These are phyloP conservation scores for Pollenia amentaria DNA, from an alignment of 2,888 invertebrate genomes.

Conservation along the genomic window DNA sequence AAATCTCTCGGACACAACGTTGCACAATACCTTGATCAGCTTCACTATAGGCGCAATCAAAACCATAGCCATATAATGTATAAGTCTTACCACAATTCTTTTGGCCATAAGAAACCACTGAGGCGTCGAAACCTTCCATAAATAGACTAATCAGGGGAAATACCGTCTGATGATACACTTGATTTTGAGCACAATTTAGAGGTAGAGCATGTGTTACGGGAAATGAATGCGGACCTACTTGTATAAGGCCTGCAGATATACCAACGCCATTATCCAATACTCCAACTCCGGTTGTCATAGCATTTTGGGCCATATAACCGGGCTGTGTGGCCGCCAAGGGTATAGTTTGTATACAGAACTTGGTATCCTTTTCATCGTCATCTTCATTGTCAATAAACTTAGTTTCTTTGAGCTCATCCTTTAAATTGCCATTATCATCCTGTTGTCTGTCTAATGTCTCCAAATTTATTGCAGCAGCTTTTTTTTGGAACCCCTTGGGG, in stretches of 20 bases:
- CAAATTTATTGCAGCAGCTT: conserved; percentile 27
- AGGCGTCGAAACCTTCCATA: conserved; percentile 91
- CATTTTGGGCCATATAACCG: conserved; percentile 79
- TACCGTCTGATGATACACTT: conserved; percentile 88
- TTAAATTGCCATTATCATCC: conserved; percentile 75
- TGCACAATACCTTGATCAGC: conserved; percentile 89
- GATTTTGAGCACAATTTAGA: conserved; percentile 87
- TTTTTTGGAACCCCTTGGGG: conserved; percentile 85
- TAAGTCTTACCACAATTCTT: conserved; percentile 89
- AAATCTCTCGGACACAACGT: conserved; percentile 89
- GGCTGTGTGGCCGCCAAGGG: conserved; percentile 78
- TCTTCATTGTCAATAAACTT: conserved; percentile 40
- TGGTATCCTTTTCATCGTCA: conserved; percentile 63
- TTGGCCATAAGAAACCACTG: conserved; percentile 89
- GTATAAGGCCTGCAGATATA: conserved; percentile 82
- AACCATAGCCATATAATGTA: conserved; percentile 89
- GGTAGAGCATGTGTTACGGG: conserved; percentile 86
- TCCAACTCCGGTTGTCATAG: conserved; percentile 72
- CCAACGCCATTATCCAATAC: conserved; percentile 76
- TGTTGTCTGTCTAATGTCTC: conserved; percentile 3
- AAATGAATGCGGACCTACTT: conserved; percentile 84
- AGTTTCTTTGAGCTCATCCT: background rate
- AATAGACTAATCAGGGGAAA: conserved; percentile 88
- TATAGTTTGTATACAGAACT: conserved; percentile 81
- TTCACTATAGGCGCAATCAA: conserved; percentile 87